Evolutionary conservation across 2,888 invertebrate genomes (phyloP).

Genomic region (Coelogynopora nodosa): DNA sequence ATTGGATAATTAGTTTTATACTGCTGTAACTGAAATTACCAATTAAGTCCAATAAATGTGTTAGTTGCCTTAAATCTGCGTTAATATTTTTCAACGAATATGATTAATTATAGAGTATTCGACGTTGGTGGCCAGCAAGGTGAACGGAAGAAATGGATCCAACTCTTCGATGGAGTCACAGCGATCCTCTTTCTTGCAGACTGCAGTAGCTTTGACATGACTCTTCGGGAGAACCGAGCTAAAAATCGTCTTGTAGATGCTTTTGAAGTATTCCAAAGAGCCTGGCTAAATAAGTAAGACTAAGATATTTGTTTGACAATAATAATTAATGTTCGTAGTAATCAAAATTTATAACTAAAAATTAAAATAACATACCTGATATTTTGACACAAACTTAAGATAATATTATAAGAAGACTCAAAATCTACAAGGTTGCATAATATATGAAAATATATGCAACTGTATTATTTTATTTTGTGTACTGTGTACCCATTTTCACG

Average conservation of each 20-base stretch:
- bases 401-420: not conserved
- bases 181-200: conserved; percentile 77
- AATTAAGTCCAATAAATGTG: too few relatives aligned
- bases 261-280: conserved; percentile 71
- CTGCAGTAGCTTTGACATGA: conserved; percentile 76
- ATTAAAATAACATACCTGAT: too few relatives aligned
- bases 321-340: too few relatives aligned
- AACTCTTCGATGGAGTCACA: conserved; percentile 77
- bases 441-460: too few relatives aligned
- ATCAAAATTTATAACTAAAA: too few relatives aligned
- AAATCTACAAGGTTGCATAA: too few relatives aligned
- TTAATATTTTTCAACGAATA: not conserved
- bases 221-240: conserved; percentile 69
- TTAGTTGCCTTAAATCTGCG: too few relatives aligned
- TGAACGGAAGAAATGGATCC: conserved; percentile 77
- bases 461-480: too few relatives aligned
- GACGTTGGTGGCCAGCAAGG: conserved; percentile 80
- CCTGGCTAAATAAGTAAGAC: conserved; percentile 72
- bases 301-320: too few relatives aligned
- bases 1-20: too few relatives aligned
- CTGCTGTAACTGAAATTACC: too few relatives aligned
- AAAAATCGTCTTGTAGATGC: conserved; percentile 74
- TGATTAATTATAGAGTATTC: conserved; percentile 66
- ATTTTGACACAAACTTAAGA: not conserved
- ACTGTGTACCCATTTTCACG: too few relatives aligned